Conservation (phyloP, 2,888 invertebrate species). For the Hydriomena furcata region DNA sequence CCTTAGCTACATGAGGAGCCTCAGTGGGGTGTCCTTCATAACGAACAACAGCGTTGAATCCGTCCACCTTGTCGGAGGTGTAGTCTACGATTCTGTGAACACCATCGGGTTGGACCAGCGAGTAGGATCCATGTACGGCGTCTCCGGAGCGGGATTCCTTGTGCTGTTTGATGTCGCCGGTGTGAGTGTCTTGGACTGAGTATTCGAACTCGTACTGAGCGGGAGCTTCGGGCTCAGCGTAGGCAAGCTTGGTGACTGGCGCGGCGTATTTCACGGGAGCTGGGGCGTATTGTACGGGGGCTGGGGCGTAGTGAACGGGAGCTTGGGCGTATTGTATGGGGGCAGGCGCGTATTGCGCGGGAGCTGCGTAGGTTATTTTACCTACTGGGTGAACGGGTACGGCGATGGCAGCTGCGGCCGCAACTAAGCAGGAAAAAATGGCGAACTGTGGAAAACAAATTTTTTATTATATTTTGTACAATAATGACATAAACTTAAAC, state of each 20-base stretch:
- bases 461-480: no score
- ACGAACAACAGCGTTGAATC: constrained; percentile 74
- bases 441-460: constrained; percentile 51
- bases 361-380: constrained; percentile 33
- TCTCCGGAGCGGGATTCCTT: constrained; percentile 72
- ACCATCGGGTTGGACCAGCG: constrained; percentile 77
- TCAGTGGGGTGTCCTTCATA: constrained; percentile 68
- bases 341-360: constrained; percentile 20
- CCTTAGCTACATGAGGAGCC: constrained; percentile 41
- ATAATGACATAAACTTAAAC: no score
- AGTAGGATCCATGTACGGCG: constrained; percentile 73
- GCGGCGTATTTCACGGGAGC: constrained; percentile 40
- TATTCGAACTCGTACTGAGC: constrained; percentile 74
- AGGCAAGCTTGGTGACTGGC: constrained; percentile 57
- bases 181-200: constrained; percentile 71
- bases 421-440: constrained; percentile 52
- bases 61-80: constrained; percentile 68
- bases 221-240: constrained; percentile 63
- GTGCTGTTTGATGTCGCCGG: constrained; percentile 76
- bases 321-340: constrained; percentile 30
- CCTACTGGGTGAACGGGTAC: constrained; percentile 46
- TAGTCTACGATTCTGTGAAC: constrained; percentile 74
- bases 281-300: constrained; percentile 27
- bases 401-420: constrained; percentile 52
- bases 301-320: constrained; percentile 21